A percentile compares a stretch with the other conserved stretches of the same genome.
Conservation (phyloP, 1,140 invertebrate genomes). For the Drosophila nigrodunni region DNA sequence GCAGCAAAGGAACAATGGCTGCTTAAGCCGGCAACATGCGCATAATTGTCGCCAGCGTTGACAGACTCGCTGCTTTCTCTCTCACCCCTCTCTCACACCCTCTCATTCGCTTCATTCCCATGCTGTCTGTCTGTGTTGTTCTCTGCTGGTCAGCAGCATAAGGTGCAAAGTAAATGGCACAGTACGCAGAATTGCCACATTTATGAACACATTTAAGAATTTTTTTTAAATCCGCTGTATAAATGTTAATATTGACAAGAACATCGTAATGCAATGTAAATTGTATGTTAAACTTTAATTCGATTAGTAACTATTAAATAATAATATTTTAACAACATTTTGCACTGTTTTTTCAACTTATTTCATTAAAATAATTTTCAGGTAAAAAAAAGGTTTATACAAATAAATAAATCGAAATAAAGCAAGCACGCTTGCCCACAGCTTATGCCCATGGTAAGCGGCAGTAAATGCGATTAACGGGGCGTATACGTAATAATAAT, state of each 20-base stretch:
- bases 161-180: conserved; percentile 5
- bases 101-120: not conserved
- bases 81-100: not conserved
- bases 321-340: no score
- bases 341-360: no score
- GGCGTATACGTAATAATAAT: conserved; percentile 80
- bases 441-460: conserved; percentile 9
- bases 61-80: conserved; percentile 22
- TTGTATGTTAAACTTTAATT: no score
- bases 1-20: conserved; percentile 73
- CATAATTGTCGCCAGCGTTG: conserved; percentile 74
- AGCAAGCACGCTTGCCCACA: no score
- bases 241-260: no score
- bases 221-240: no score
- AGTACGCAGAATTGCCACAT: conserved; percentile 1
- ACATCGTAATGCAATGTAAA: no score
- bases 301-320: no score
- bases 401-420: no score
- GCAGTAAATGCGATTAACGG: conserved; percentile 17
- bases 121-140: not conserved
- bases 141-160: conserved; percentile 6
- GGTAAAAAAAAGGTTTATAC: no score
- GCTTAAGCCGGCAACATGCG: conserved; percentile 81
- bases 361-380: no score
- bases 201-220: not conserved